Base-by-base conservation (phyloP, 2,888 invertebrate species). In the Lagria hirta region DNA sequence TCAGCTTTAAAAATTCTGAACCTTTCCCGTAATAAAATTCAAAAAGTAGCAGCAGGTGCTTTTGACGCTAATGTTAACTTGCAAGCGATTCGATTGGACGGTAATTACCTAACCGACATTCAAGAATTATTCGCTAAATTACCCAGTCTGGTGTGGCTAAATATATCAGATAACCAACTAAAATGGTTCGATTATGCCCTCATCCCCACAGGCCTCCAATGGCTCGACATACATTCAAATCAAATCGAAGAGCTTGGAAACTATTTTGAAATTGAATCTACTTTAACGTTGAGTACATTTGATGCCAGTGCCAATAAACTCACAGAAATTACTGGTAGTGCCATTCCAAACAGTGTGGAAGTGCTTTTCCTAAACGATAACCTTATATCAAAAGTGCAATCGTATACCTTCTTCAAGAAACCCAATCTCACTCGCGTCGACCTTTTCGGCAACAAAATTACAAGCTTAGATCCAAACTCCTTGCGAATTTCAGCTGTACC, bases 351-450 rank as follows among this genome's bases (percentile, higher is more conserved):
- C 71, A 86, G 87, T 50, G 84, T 88, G 1, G 85, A 88, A 72
- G 79, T 85, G 69, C 71, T 89, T 28, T 86, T 84, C 62, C 74
- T 90, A 30, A 87, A 86, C 66, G 85, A 89, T 68, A 91, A 91
- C 72, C 74, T 82, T 32, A 88, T 91, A 52, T 80, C 84, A 4
- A 86, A 85, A 74, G 87, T 91, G 53, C 88, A 88, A 62, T 88
- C 89, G 7, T 89, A 88, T 63, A 87, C 89, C 5, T 90, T 90
- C 68, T 87, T 89, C 73, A 87, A 88, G 66, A 90, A 90, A 70
- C 86, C 86, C 0, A 90, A 90, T 69, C 73, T 90, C 54, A 88
- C 88, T 4, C 75, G 86, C 48, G 88, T 89, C 7, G 89, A 90
- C 69, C 74, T 90, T 41, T 86, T 84, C 63, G 86, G 86, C 23